Conservation (phyloP, 2,797 vertebrate species). For the Neostethus bicornis region DNA sequence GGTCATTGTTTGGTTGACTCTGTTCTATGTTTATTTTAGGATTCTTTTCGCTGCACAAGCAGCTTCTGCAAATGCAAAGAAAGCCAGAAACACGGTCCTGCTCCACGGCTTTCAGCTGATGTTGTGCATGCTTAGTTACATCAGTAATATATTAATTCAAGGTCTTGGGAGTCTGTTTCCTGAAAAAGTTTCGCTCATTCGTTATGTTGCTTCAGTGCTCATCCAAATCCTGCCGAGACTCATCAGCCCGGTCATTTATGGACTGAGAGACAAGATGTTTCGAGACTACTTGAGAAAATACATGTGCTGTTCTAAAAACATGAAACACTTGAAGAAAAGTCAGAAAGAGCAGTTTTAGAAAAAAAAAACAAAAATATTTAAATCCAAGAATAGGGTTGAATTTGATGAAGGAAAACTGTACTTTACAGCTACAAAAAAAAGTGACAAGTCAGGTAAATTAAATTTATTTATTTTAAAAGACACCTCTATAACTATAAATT, state of each 20-base stretch:
- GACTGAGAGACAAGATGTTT: slow-evolving; percentile 49
- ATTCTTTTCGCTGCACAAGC: slow-evolving; percentile 56
- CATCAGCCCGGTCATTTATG: slow-evolving; percentile 46
- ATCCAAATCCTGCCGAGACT: slow-evolving; percentile 40
- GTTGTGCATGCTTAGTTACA: slow-evolving; percentile 50
- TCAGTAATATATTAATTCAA: background rate
- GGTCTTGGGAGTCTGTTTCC: slow-evolving; percentile 34
- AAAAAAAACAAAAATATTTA: no score
- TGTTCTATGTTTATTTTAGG: slow-evolving; percentile 69
- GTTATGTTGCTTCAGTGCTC: slow-evolving; percentile 18
- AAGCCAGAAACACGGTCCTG: slow-evolving; percentile 62
- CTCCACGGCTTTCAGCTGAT: slow-evolving; percentile 54
- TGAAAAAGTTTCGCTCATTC: slow-evolving; percentile 1
- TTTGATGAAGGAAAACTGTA: no score
- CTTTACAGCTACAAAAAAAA: no score
- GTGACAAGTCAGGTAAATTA: no score
- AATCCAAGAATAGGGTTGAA: no score
- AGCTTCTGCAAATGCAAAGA: slow-evolving; percentile 41
- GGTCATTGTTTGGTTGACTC: slow-evolving; percentile 56
- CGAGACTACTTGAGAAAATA: slow-evolving; percentile 33
- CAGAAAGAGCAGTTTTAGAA: background rate
- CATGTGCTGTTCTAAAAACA: no score
- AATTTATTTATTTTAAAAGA: no score
- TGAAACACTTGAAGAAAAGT: no score
- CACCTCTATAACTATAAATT: no score